Evolutionary conservation across 2,797 vertebrate species (phyloP).

Genomic region (Oceanodroma leucorhoa): DNA sequence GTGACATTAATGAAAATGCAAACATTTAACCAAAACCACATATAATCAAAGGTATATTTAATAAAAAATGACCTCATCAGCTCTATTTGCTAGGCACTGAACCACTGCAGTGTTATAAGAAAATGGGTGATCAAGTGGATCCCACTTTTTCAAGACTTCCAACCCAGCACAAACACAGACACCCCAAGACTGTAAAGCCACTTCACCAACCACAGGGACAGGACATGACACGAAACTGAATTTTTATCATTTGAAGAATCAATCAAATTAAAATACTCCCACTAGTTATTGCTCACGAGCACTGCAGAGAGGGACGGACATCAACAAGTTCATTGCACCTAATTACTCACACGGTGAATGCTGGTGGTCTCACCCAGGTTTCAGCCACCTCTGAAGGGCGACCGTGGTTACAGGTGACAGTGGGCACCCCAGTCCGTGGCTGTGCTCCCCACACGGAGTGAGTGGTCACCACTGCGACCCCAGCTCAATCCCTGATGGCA

Average conservation of each 20-base stretch:
- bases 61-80: background rate
- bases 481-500: background rate
- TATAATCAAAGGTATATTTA: background rate
- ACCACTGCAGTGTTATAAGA: background rate
- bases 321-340: background rate
- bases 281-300: accelerated
- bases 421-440: background rate
- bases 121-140: background rate
- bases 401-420: background rate
- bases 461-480: background rate
- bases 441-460: background rate
- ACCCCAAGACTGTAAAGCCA: background rate
- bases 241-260: constrained; percentile 1
- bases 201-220: background rate
- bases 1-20: background rate
- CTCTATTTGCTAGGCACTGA: background rate
- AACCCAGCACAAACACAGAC: background rate
- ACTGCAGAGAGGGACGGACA: background rate
- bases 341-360: background rate
- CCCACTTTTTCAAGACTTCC: background rate
- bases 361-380: background rate
- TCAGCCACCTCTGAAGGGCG: background rate
- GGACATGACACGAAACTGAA: background rate
- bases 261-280: background rate
- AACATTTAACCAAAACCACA: background rate